Percentiles rank a stretch among this genome's conserved stretches.
These are phyloP conservation scores for Cinclus cinclus DNA, from an alignment of 2,113 vertebrate species.

Conservation along the genomic window DNA sequence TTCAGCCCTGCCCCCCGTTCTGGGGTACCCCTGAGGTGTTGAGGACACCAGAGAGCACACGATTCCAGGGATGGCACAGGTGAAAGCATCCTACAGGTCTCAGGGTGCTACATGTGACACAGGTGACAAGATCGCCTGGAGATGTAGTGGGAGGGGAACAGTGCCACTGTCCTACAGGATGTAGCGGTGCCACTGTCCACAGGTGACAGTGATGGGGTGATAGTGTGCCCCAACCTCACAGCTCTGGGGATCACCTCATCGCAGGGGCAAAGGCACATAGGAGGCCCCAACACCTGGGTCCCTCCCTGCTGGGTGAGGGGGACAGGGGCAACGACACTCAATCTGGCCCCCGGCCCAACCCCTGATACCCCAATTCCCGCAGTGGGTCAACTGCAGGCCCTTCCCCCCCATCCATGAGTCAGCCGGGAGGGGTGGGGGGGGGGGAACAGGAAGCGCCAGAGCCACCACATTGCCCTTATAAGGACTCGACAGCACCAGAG, in stretches of 20 bases:
- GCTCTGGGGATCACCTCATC: no score
- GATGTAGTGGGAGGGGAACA: no score
- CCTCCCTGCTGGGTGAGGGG: not conserved
- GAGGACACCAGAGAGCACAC: not conserved
- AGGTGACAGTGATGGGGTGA: not conserved
- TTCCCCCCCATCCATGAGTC: not conserved
- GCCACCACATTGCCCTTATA: not conserved
- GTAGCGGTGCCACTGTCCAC: not conserved
- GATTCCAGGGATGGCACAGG: not conserved
- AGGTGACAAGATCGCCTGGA: not conserved
- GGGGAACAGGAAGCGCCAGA: not conserved
- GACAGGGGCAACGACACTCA: fast-evolving
- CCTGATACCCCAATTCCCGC: not conserved
- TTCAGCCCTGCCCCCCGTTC: not conserved
- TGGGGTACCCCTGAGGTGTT: no score
- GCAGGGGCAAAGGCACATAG: not conserved
- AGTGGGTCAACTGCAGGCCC: not conserved
- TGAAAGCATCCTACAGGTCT: not conserved
- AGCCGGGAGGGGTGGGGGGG: not conserved
- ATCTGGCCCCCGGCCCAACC: not conserved
- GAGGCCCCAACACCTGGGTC: not conserved
- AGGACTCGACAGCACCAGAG: not conserved
- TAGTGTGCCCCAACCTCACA: fast-evolving
- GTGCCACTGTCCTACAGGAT: not conserved
- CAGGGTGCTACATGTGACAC: no score